Percentiles rank a stretch among this genome's conserved stretches.
phyloP scores from a whole-genome alignment of 2,797 vertebrate genomes.

The Falco biarmicus region DNA sequence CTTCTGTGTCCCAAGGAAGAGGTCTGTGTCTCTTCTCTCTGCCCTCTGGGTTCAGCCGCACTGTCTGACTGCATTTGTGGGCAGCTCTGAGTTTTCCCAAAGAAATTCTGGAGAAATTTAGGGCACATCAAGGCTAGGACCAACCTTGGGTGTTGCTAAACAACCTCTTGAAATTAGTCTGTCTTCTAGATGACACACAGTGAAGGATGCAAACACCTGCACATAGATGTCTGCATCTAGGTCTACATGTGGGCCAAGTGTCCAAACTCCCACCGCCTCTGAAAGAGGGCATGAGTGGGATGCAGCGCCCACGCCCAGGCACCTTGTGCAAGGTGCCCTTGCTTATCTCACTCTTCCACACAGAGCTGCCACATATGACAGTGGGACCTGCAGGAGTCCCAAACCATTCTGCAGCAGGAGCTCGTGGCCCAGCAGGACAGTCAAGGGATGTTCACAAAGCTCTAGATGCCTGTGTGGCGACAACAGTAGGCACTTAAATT shows the following conservation, averaged over 20 bases:
- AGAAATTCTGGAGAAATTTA: not conserved
- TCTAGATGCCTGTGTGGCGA: not conserved
- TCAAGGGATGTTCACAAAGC: not conserved
- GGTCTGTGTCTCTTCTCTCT: not conserved
- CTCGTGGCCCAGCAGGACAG: not conserved
- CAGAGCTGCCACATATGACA: fast-evolving
- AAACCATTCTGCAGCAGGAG: not conserved
- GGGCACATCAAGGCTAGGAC: not conserved
- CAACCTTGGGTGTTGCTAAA: not conserved
- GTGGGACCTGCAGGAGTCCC: not conserved
- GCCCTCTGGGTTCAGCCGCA: not conserved
- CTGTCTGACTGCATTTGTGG: not conserved
- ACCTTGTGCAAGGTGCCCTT: not conserved
- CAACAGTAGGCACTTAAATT: not conserved
- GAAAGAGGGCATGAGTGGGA: not conserved
- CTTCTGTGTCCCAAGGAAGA: not conserved
- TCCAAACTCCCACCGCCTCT: not conserved
- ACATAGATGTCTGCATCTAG: not conserved
- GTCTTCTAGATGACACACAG: not conserved
- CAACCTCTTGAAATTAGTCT: not conserved
- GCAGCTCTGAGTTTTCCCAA: not conserved
- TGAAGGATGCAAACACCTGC: not conserved
- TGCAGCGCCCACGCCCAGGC: fast-evolving
- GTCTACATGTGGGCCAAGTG: not conserved
- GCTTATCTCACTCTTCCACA: not conserved